phyloP scores from a whole-genome alignment of 35 echinoderm and acorn worm genomes.

The Chiridota heheva region DNA sequence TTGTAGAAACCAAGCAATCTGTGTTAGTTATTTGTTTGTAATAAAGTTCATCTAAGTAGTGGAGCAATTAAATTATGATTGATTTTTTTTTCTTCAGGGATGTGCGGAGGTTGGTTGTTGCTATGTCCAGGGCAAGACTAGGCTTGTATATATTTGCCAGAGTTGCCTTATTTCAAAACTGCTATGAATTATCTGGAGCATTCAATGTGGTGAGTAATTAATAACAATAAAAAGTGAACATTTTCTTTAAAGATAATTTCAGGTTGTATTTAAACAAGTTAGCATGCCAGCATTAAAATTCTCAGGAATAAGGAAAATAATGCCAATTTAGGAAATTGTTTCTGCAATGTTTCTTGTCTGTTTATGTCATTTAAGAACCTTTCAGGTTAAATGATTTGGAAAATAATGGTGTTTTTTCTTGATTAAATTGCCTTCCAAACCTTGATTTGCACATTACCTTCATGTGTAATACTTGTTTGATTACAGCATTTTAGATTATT shows the following conservation, averaged over 20 bases:
- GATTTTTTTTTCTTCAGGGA: slow-evolving; percentile 53
- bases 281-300: neutral
- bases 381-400: no score
- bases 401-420: no score
- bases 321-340: neutral
- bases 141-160: slow-evolving; percentile 95
- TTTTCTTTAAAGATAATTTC: neutral
- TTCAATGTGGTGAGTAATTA: slow-evolving; percentile 68
- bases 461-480: no score
- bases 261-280: neutral
- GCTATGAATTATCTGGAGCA: slow-evolving; percentile 86
- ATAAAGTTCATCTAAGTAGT: no score
- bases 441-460: no score
- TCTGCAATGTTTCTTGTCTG: neutral
- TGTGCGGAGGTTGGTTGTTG: slow-evolving; percentile 88
- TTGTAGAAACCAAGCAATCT: no score
- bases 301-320: neutral
- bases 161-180: slow-evolving; percentile 94
- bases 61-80: neutral
- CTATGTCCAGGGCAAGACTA: slow-evolving; percentile 94
- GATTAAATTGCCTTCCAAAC: no score
- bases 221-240: neutral
- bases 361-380: no score
- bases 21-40: no score
- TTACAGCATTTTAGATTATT: no score